phyloP scores from a whole-genome alignment of 2,797 vertebrate genomes.

The Amniataba percoides region DNA sequence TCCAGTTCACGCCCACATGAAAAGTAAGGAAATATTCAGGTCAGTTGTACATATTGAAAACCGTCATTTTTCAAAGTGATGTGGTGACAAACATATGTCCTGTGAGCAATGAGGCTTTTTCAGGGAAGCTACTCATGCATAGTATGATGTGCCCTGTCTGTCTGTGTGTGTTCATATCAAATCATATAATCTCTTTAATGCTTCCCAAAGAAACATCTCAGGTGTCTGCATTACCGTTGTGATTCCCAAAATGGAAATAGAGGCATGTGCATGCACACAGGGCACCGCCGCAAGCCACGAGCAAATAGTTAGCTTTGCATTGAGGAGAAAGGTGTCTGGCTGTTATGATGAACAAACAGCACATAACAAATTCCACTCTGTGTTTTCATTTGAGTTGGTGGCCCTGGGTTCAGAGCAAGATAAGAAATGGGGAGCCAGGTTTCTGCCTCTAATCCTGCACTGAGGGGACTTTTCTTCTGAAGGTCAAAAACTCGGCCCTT shows the following conservation, averaged over 20 bases:
- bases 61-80: background rate
- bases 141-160: background rate
- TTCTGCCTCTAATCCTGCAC: slow-evolving; percentile 27
- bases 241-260: slow-evolving; percentile 57
- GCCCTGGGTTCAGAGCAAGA: slow-evolving; percentile 17
- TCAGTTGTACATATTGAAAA: background rate
- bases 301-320: slow-evolving; percentile 12
- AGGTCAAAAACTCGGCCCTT: slow-evolving; percentile 67
- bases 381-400: slow-evolving; percentile 42
- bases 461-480: slow-evolving; percentile 58
- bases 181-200: slow-evolving; percentile 53
- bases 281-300: background rate
- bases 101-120: background rate
- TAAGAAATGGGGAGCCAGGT: slow-evolving; percentile 22
- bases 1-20: slow-evolving; percentile 14
- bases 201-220: slow-evolving; percentile 43
- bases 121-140: background rate
- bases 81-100: background rate
- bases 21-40: slow-evolving; percentile 9
- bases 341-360: slow-evolving; percentile 53
- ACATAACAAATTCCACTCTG: slow-evolving; percentile 46
- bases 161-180: background rate
- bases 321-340: slow-evolving; percentile 30
- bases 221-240: slow-evolving; percentile 29
- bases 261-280: slow-evolving; percentile 7